Base-by-base conservation (phyloP, 1,140 invertebrate species). In the Musca domestica region DNA sequence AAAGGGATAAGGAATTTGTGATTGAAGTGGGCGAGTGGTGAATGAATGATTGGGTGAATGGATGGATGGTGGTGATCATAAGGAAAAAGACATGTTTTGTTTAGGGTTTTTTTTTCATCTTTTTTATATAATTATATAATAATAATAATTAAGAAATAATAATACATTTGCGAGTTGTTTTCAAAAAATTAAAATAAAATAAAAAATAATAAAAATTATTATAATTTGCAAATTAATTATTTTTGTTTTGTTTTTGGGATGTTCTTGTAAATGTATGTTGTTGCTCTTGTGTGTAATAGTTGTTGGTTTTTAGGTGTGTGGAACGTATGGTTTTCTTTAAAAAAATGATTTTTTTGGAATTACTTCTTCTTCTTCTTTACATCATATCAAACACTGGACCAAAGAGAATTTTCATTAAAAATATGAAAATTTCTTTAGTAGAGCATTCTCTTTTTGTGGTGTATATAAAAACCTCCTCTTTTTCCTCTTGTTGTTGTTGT, bases 341-440 rank as follows among this genome's bases (percentile, higher is more conserved):
- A 67, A 51, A 61, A 48, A 25, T 68, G 66, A 54, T 71, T 72
- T 48, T 48, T 69, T 67, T 68, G 27, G 71, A 70, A 75, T 69
- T 74, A 66, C 67, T 76, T 72, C 72, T 76, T 77, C 74, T 78
- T 58, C 15, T 58, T 20, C 15, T 19, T 58, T 4, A 6, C 19
- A 4, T 58, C 22, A 12, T n/a, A n/a, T 58, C 54, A 58, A 23
- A 17, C 48, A 49, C 48, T 49, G 19, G 48, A 49, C 48, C 48
- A 49, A 49, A 49, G 48, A 49, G 19, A 49, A 49, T 49, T 49
- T 49, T 49, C 48, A 49, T 19, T 49, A 49, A 49, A 49, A 49
- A 49, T 41, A 41, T 49, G 48, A 49, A 49, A 49, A 49, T 49
- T 49, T 19, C 48, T 19, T 20, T 20, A 49, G 48, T 49, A 49